Evolutionary conservation across 2,113 vertebrate genomes (phyloP), one percentile per base, ranked within the genome.

Genomic region (Columba livia): DNA sequence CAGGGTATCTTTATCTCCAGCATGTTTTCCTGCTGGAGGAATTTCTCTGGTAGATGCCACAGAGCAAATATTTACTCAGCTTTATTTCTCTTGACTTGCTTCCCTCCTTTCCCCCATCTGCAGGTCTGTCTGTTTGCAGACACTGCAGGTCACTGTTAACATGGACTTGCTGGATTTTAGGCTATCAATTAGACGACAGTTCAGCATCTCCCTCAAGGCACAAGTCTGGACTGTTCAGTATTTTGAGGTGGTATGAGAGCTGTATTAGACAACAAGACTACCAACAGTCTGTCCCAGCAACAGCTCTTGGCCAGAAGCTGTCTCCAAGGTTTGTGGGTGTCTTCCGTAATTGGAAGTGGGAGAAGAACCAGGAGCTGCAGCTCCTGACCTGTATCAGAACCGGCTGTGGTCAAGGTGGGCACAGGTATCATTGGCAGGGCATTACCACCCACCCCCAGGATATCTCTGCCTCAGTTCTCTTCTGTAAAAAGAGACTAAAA

Each of bases 1-100:
- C 1, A 93, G 85, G 66, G 15, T 82, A 85, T 85, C 93, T 96
- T 96, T 96, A 95, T 94, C 91, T 93, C 81, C 93, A 80, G 64
- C 31, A 57, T 54, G 85, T 89, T 96, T 91, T 95, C 74, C 75
- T 69, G 74, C 71, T 40, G 82, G 56, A 94, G 91, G 91, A 96
- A 94, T 94, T 96, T 71, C 94, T 90, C 79, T 34, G 6, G 62
- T 74, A 89, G 89, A 91, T 96, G 85, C 94, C 94, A 95, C 85
- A 77, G 90, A 96, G 93, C 89, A 96, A 97, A 96, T 96, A 96
- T 95, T 97, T 93, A 89, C 64, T 51, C 88, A 80, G 44, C 56
- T 88, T 77, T 75, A 93, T 94, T 96, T 94, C 94, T 96, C 82
- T 78, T 88, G 89, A 61, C 58, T 73, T 6, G 42, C 58, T 57